Percentiles rank a stretch among this genome's conserved stretches.
Evolutionary conservation across 2,888 invertebrate species (phyloP).

Genomic region (Xanthorhoe designata): DNA sequence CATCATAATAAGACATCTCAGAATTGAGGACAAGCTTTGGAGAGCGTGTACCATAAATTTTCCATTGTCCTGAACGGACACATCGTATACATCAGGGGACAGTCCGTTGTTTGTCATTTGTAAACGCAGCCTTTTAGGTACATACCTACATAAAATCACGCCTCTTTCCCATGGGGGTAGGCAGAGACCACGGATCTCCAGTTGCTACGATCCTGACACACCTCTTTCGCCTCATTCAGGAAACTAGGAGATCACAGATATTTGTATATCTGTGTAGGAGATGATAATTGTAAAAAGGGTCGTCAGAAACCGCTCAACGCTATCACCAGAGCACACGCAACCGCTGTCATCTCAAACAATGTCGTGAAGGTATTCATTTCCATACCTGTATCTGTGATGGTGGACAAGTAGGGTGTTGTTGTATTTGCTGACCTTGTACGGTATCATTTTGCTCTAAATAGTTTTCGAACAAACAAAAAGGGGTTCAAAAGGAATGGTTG

Average conservation of each 20-base stretch:
- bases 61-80: slow-evolving; percentile 1
- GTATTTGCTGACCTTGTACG: slow-evolving; percentile 23
- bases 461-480: too few species aligned
- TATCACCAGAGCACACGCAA: slow-evolving; percentile 36
- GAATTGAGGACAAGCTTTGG: neutral
- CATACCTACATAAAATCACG: neutral
- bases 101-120: neutral
- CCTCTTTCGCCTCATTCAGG: too few species aligned
- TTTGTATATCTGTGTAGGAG: too few species aligned
- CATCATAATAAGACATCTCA: neutral
- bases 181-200: too few species aligned
- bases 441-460: too few species aligned
- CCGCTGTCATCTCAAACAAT: slow-evolving; percentile 58
- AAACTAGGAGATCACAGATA: too few species aligned
- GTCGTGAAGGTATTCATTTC: slow-evolving; percentile 16
- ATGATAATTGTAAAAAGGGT: too few species aligned
- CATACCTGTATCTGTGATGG: neutral
- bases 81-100: slow-evolving; percentile 4
- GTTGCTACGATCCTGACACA: too few species aligned
- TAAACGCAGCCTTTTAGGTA: neutral
- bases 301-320: slow-evolving; percentile 3
- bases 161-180: too few species aligned
- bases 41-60: neutral
- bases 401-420: slow-evolving; percentile 47
- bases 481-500: too few species aligned